These are phyloP conservation scores for Pinna nobilis DNA, from an alignment of 1,140 invertebrate species.

Conservation along the genomic window DNA sequence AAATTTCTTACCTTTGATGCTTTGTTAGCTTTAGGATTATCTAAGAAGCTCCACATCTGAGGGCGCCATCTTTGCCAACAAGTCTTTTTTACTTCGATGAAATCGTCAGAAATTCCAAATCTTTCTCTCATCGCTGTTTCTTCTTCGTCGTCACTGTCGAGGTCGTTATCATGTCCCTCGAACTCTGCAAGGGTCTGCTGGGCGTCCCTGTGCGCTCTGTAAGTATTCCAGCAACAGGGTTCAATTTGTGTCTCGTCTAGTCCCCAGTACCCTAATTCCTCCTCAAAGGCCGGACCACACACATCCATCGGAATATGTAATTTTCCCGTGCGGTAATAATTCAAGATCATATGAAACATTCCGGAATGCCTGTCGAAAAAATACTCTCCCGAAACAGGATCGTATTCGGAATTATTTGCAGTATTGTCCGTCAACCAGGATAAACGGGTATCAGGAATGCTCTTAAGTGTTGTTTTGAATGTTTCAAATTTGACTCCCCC, in stretches of 20 bases:
- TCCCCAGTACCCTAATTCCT: constrained; percentile 74
- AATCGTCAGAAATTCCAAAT: constrained; percentile 70
- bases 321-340: constrained; percentile 74
- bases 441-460: constrained; percentile 72
- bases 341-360: constrained; percentile 73
- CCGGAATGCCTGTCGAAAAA: constrained; percentile 74
- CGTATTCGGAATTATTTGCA: constrained; percentile 68
- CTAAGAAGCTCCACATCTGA: constrained; percentile 69
- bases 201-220: constrained; percentile 69
- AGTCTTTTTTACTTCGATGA: constrained; percentile 36
- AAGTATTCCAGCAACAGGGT: constrained; percentile 73
- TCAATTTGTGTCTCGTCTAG: constrained; percentile 74
- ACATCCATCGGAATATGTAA: constrained; percentile 72
- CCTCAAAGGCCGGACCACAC: constrained; percentile 73
- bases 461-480: constrained; percentile 81
- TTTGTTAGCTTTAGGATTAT: constrained; percentile 66
- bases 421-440: constrained; percentile 69
- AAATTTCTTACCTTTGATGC: constrained; percentile 60
- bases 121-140: constrained; percentile 52
- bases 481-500: constrained; percentile 97
- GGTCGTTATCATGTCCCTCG: constrained; percentile 54
- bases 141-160: constrained; percentile 45
- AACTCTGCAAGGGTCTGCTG: constrained; percentile 71
- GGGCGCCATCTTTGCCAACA: constrained; percentile 63
- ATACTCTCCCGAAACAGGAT: constrained; percentile 69